Evolutionary conservation across 2,888 invertebrate species (phyloP).

Genomic region (Nomada hirtipes): DNA sequence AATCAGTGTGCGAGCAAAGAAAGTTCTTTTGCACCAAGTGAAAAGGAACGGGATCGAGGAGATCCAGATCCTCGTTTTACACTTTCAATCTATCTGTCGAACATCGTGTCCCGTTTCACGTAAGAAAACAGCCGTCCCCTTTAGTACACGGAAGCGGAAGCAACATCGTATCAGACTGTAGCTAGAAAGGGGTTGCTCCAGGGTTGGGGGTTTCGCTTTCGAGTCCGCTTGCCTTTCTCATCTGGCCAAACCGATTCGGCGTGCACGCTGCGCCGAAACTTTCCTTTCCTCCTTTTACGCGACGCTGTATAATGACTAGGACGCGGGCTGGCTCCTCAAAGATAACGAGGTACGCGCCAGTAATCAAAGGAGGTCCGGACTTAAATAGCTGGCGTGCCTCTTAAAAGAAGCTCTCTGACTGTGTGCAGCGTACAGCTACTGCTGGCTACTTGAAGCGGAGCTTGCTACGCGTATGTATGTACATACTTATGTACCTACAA

Average conservation of each 20-base stretch:
- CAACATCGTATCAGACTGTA: neutral
- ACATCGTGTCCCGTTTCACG: neutral
- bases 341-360: constrained; percentile 74
- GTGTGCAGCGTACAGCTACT: constrained; percentile 31
- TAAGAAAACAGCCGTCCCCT: constrained; percentile 12
- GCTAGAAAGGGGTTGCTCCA: neutral
- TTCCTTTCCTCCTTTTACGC: constrained; percentile 9
- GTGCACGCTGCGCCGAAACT: constrained; percentile 33
- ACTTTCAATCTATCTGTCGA: constrained; percentile 15
- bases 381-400: constrained; percentile 60
- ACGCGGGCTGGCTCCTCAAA: constrained; percentile 59
- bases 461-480: neutral
- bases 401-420: constrained; percentile 60
- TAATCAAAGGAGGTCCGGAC: constrained; percentile 72
- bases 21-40: too few species aligned
- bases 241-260: constrained; percentile 43
- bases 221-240: constrained; percentile 17
- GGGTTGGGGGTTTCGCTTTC: neutral
- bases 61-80: too few species aligned
- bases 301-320: constrained; percentile 52
- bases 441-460: constrained; percentile 5
- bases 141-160: constrained; percentile 16
- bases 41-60: too few species aligned
- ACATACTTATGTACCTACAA: constrained; percentile 19
- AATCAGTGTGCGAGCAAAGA: too few species aligned